Percentiles rank a stretch among this genome's conserved stretches.
Evolutionary conservation across 2,888 invertebrate genomes (phyloP).

Genomic region (Cryptocephalus moraei): DNA sequence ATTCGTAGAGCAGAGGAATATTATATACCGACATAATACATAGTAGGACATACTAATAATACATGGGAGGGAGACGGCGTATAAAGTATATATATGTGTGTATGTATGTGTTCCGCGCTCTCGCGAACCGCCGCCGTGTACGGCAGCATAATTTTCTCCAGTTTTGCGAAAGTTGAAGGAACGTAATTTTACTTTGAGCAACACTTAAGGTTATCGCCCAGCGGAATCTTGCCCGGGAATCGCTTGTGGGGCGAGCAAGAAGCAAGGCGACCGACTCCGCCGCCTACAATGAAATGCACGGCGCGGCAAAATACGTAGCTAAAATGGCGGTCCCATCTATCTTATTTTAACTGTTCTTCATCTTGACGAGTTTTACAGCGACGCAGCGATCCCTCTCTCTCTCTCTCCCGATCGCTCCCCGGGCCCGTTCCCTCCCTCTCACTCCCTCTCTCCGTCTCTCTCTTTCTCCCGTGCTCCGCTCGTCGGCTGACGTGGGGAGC

Average conservation of each 20-base stretch:
- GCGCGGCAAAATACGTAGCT: slow-evolving; percentile 33
- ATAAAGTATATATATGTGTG: too few relatives aligned
- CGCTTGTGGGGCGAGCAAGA: slow-evolving; percentile 12
- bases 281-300: slow-evolving; percentile 34
- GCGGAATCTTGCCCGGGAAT: slow-evolving; percentile 11
- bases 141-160: slow-evolving; percentile 32
- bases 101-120: too few relatives aligned
- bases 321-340: slow-evolving; percentile 37
- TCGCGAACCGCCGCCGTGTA: neutral
- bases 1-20: too few relatives aligned
- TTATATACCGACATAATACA: too few relatives aligned
- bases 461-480: neutral
- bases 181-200: slow-evolving; percentile 37
- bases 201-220: slow-evolving; percentile 27
- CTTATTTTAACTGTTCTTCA: slow-evolving; percentile 36
- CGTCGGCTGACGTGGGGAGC: neutral
- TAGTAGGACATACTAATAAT: too few relatives aligned
- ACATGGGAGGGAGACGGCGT: too few relatives aligned
- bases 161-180: slow-evolving; percentile 36
- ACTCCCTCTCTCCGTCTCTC: too few relatives aligned
- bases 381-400: too few relatives aligned
- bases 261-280: slow-evolving; percentile 12
- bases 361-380: slow-evolving; percentile 20
- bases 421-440: too few relatives aligned
- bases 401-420: too few relatives aligned